These are phyloP conservation scores for Mermis nigrescens DNA, from an alignment of 2,888 invertebrate species.

Conservation along the genomic window DNA sequence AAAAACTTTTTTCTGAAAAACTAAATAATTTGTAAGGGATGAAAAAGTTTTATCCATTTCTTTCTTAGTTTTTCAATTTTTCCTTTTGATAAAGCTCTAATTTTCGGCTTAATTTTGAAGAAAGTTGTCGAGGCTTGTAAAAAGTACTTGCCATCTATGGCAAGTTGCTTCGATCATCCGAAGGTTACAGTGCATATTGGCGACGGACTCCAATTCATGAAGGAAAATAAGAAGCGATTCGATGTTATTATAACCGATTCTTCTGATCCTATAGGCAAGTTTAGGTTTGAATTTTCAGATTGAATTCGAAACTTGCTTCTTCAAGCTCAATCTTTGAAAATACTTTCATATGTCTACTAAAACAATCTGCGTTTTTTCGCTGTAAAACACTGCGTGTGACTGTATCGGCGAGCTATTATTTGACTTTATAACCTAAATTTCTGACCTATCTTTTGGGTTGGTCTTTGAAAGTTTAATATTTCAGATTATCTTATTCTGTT, in stretches of 20 bases:
- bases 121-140: constrained; percentile 74
- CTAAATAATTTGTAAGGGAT: no score
- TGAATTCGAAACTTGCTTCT: background rate
- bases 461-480: no score
- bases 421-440: no score
- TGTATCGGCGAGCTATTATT: background rate
- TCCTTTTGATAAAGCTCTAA: background rate
- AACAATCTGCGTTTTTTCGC: background rate
- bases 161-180: constrained; percentile 58
- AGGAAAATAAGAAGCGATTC: constrained; percentile 56
- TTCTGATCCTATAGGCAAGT: constrained; percentile 72
- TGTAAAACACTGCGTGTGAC: background rate
- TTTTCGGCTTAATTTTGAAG: no score
- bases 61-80: no score
- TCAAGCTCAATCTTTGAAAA: background rate
- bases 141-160: constrained; percentile 71
- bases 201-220: constrained; percentile 87
- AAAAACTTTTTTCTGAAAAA: no score
- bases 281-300: background rate
- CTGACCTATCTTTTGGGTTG: no score
- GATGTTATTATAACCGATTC: constrained; percentile 97
- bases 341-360: background rate
- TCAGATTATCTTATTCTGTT: no score
- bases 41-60: background rate
- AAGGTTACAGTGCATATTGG: constrained; percentile 65